Percentiles rank a stretch among this genome's conserved stretches.
Conservation (phyloP, 1,140 invertebrate genomes). For the Phortica variegata region DNA sequence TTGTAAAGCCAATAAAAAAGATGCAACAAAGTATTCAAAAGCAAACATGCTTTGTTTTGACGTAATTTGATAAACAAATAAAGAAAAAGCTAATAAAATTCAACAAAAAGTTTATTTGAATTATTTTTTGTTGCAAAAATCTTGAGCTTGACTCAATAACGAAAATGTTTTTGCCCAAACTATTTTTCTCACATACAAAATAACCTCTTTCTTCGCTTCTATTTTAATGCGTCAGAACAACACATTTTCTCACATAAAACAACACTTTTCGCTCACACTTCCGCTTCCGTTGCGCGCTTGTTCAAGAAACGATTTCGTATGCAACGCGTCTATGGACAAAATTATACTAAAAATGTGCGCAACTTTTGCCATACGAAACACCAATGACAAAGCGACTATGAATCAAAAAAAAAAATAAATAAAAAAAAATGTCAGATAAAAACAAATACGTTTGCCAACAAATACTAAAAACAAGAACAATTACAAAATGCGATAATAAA, state of each 20-base stretch:
- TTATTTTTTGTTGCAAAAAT: conserved; percentile 12
- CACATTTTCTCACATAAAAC: conserved; percentile 4
- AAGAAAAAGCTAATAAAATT: background rate
- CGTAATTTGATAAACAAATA: too few species aligned
- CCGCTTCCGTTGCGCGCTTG: conserved; percentile 23
- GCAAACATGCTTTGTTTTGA: too few species aligned
- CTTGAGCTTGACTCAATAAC: too few species aligned
- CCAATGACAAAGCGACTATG: conserved; percentile 29
- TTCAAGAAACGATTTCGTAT: conserved; percentile 11
- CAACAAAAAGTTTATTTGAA: conserved; percentile 16
- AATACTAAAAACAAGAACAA: conserved; percentile 21
- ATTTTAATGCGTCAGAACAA: too few species aligned
- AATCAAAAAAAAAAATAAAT: conserved; percentile 21
- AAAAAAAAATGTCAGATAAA: conserved; percentile 5
- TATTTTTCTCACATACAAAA: background rate
- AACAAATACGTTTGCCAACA: conserved; percentile 15
- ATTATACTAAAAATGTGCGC: conserved; percentile 31
- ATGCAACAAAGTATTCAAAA: background rate
- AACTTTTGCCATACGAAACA: conserved; percentile 14
- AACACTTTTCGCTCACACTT: conserved; percentile 30
- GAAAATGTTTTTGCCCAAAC: background rate
- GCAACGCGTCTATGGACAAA: conserved; percentile 31
- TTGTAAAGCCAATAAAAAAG: background rate
- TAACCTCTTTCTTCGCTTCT: conserved; percentile 2
- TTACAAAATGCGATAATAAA: conserved; percentile 27